Evolutionary conservation across 2,888 invertebrate genomes (phyloP), one percentile per base, ranked within the genome.

Genomic region (Netelia inedita): DNA sequence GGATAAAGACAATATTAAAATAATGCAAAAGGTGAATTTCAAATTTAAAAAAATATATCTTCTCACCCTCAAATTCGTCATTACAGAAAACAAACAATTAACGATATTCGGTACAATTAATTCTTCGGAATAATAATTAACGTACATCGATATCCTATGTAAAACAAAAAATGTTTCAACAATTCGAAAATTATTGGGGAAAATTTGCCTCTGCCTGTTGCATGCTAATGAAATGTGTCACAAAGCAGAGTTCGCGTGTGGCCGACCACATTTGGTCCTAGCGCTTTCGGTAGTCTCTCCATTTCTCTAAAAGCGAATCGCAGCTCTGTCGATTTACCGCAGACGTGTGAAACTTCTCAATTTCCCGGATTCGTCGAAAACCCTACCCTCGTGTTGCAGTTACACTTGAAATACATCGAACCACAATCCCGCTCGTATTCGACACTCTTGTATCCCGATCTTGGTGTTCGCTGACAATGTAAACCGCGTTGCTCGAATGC

Each of bases 41-140:
- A 55, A 55, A 69, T 28, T n/a, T 28, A 55, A 53, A 69, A 50
- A 69, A 55, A 69, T 9, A 14, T 23, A n/a, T 55, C 21, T 59
- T 43, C 55, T n/a, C 19, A 11, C 5, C 9, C 9, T 41, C 41
- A 46, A 46, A 46, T 46, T 10, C 10, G 46, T 11, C 14, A 28
- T 68, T 50, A 1, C 8, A 5, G 0, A 28, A 23, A 28, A 28
- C 5, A 28, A 28, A 28, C 5, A 28, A 28, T 28, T 28, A 28
- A 28, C 28, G 28, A 28, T 28, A 28, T 28, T 28, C 5, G 28
- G 3, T 28, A 28, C 28, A 6, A 5, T 28, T 28, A 28, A 28
- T 28, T 28, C 3, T 5, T 5, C 5, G 28, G 2, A 28, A 28
- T 28, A 28, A 28, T 28, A 28, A 28, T 28, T 28, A 28, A 28